Evolutionary conservation across 2,888 invertebrate genomes (phyloP), one percentile per base, ranked within the genome.

Genomic region (Cantharis rufa): DNA sequence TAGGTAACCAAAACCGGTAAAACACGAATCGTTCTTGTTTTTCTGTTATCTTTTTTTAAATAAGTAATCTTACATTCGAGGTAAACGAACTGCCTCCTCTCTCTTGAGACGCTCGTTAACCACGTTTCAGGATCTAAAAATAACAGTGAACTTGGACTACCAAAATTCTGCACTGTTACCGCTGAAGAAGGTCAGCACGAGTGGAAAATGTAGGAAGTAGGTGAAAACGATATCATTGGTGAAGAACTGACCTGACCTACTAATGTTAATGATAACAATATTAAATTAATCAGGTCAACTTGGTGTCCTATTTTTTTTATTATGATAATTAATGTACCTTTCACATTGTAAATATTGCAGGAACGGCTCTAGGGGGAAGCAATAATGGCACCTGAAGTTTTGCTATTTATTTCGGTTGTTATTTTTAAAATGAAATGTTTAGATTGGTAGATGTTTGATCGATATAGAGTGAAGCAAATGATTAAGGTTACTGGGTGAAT

Each of bases 121-220:
- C 64, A 66, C 18, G 64, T 66, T 66, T 66, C 21, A 48, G n/a
- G 16, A 21, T 66, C 64, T 66, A 66, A 66, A 66, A 66, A 66
- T 66, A 66, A 66, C 64, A 18, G 24, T 66, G 64, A 66, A 66
- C 64, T 66, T 66, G 64, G n/a, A 48, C n/a, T n/a, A 48, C n/a
- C 48, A n/a, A 48, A 48, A 48, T 48, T 48, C n/a, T 48, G 48
- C 48, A 48, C n/a, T 13, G 27, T 10, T 32, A 13, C 11, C 13
- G 32, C 11, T 7, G 1, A 48, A 48, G 48, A 48, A 48, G 48
- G 48, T 48, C 48, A 48, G 2, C 48, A 48, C 7, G 10, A 48
- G n/a, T 9, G 48, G 0, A 48, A n/a, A 48, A 48, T 48, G n/a
- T 48, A n/a, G n/a, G 48, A 48, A n/a, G 48, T 48, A 48, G 48